A percentile compares a stretch with the other conserved stretches of the same genome.
These are phyloP conservation scores for Caenorhabditis inopinata DNA, from an alignment of 1,140 invertebrate genomes.

Conservation along the genomic window DNA sequence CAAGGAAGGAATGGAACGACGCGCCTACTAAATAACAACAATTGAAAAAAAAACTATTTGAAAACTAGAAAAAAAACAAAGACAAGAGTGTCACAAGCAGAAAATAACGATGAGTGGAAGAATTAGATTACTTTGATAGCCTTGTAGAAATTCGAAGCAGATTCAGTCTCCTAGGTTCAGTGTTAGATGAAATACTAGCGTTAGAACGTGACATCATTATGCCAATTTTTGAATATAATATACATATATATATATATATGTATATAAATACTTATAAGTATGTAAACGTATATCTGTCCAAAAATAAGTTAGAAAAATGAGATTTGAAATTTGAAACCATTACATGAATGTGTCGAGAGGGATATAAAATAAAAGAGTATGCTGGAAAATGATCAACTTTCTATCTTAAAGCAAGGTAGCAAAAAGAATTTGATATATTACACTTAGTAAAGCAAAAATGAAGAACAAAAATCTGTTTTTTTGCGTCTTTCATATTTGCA, in stretches of 20 bases:
- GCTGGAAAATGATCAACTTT: background rate
- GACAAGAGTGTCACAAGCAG: background rate
- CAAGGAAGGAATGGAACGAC: background rate
- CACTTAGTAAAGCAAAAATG: background rate
- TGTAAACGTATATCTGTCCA: background rate
- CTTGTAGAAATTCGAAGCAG: conserved; percentile 22
- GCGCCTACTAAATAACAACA: background rate
- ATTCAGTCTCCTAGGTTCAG: background rate
- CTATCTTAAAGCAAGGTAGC: background rate
- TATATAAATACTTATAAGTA: background rate
- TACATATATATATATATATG: background rate
- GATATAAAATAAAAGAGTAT: background rate
- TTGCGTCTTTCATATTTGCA: conserved; percentile 16
- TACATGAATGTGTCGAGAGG: background rate
- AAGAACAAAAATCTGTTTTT: background rate
- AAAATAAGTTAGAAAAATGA: background rate
- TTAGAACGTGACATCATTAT: conserved; percentile 3
- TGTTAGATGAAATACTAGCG: background rate
- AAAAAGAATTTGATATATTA: background rate
- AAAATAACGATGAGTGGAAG: background rate
- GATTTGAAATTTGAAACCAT: background rate
- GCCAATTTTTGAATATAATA: background rate
- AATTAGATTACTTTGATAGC: conserved; percentile 27
- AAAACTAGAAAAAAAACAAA: background rate
- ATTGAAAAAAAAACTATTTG: background rate